A percentile compares a stretch with the other conserved stretches of the same genome.
phyloP scores from a whole-genome alignment of 2,888 invertebrate species.

The Lepetodrilus schrolli region DNA sequence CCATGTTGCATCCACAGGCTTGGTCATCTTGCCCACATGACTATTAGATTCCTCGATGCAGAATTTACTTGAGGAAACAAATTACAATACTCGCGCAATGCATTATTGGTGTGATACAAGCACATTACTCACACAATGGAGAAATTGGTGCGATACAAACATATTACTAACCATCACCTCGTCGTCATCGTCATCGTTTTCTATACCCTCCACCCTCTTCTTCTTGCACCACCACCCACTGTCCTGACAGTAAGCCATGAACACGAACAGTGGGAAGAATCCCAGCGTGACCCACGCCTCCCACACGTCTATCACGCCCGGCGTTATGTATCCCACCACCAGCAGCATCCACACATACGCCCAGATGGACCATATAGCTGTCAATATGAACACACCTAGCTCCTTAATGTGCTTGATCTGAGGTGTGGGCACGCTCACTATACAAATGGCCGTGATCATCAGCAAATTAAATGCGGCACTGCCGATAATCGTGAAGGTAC shows the following conservation, averaged over 20 bases:
- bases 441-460: slow-evolving; percentile 71
- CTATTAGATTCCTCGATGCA: too few relatives aligned
- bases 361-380: slow-evolving; percentile 70
- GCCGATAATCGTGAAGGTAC: slow-evolving; percentile 73
- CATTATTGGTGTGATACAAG: too few relatives aligned
- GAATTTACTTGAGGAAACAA: too few relatives aligned
- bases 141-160: too few relatives aligned
- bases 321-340: slow-evolving; percentile 61
- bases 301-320: slow-evolving; percentile 65
- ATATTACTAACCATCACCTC: not conserved
- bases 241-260: slow-evolving; percentile 69
- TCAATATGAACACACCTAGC: slow-evolving; percentile 70
- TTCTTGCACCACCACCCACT: slow-evolving; percentile 65
- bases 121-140: too few relatives aligned
- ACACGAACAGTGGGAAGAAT: slow-evolving; percentile 70
- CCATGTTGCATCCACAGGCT: too few relatives aligned
- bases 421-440: slow-evolving; percentile 62
- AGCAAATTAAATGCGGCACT: slow-evolving; percentile 73
- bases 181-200: slow-evolving; percentile 33
- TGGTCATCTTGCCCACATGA: too few relatives aligned
- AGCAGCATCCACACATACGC: slow-evolving; percentile 74
- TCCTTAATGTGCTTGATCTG: slow-evolving; percentile 63
- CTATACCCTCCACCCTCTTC: slow-evolving; percentile 48
- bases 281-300: slow-evolving; percentile 71
- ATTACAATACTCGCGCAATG: too few relatives aligned